Conservation (phyloP, 1,140 invertebrate species). For the Magallana angulata region DNA sequence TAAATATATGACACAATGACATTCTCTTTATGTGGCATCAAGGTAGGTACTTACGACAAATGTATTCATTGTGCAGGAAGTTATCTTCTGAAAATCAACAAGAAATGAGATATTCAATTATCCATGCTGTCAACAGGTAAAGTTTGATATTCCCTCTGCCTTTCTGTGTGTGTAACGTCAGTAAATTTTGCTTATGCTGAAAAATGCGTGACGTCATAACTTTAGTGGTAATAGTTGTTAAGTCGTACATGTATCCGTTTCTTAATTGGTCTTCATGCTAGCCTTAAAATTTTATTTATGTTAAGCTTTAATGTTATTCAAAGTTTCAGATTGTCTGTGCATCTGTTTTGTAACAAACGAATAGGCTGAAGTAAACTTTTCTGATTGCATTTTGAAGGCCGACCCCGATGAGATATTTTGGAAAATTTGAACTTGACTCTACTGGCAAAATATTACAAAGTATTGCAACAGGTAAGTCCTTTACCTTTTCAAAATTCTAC, state of each 20-base stretch:
- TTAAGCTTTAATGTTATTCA: no score
- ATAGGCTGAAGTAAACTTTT: no score
- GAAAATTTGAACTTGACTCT: background rate
- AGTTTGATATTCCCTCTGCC: constrained; percentile 58
- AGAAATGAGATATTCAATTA: background rate
- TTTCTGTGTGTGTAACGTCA: constrained; percentile 66
- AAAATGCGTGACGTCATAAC: constrained; percentile 42
- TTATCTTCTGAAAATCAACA: background rate
- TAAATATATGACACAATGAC: background rate
- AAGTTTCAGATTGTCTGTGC: no score
- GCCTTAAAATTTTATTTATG: no score
- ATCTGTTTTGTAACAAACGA: no score
- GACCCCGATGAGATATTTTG: background rate
- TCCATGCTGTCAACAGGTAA: background rate
- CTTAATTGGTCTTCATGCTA: no score
- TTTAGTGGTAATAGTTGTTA: background rate
- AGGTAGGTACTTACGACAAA: constrained; percentile 62
- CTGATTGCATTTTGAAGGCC: background rate
- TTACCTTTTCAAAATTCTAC: no score
- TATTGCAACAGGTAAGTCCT: no score
- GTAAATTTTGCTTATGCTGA: constrained; percentile 56
- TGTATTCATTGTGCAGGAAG: constrained; percentile 58
- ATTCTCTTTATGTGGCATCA: background rate
- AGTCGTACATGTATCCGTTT: background rate
- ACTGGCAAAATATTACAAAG: no score